These are phyloP conservation scores for Mycetomoellerius zeteki DNA, from an alignment of 1,140 invertebrate genomes.

Conservation along the genomic window DNA sequence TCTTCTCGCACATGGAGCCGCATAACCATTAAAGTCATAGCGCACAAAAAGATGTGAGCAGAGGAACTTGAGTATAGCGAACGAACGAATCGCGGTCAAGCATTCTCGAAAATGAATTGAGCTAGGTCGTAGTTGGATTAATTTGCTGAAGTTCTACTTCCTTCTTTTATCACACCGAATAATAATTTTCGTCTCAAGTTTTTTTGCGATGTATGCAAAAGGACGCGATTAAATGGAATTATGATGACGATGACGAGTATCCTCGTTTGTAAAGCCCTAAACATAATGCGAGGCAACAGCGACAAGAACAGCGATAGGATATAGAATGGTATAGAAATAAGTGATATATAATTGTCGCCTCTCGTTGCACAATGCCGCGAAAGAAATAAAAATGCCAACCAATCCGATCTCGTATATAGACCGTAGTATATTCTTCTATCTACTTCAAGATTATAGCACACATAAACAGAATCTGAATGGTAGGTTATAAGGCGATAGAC, in stretches of 20 bases:
- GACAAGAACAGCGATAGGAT: too few species aligned
- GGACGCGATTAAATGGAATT: background rate
- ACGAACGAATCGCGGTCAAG: constrained; percentile 1
- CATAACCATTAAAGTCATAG: constrained; percentile 58
- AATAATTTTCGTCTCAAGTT: background rate
- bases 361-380: too few species aligned
- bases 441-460: too few species aligned
- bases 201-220: background rate
- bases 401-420: too few species aligned
- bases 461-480: too few species aligned
- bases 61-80: background rate
- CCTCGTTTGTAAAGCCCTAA: background rate
- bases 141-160: background rate
- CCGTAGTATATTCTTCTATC: too few species aligned
- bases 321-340: too few species aligned
- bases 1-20: constrained; percentile 66
- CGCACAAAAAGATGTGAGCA: constrained; percentile 27
- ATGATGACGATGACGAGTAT: background rate
- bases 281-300: too few species aligned
- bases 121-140: background rate
- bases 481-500: too few species aligned
- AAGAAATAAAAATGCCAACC: too few species aligned
- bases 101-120: background rate
- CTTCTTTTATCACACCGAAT: background rate
- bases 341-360: too few species aligned